Percentiles rank a stretch among this genome's conserved stretches.
phyloP scores from a whole-genome alignment of 2,113 vertebrate genomes.

The Papio anubis region DNA sequence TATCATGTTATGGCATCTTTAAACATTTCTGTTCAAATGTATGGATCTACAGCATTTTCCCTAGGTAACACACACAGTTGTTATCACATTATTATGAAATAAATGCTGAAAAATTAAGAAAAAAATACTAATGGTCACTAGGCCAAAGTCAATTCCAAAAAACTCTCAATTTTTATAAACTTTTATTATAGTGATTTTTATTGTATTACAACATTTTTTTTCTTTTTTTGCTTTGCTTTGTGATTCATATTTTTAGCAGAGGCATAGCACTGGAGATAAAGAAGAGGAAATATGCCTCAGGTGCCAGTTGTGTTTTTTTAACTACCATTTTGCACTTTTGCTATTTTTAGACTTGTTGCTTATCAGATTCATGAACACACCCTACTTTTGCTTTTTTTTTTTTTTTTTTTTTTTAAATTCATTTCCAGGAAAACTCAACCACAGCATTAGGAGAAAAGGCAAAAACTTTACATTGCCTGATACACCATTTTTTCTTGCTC shows the following conservation, averaged over 20 bases:
- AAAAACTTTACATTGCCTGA: background rate
- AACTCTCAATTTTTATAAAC: background rate
- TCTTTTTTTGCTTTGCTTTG: background rate
- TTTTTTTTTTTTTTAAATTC: background rate
- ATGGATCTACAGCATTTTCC: constrained; percentile 33
- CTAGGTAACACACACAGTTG: background rate
- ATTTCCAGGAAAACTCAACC: constrained; percentile 46
- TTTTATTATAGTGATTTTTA: background rate
- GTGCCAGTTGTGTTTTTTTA: background rate
- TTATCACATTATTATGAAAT: constrained; percentile 3
- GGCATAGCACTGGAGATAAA: background rate
- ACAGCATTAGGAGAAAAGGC: background rate
- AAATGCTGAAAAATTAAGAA: constrained; percentile 42
- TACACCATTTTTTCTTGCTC: background rate
- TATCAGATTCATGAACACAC: background rate
- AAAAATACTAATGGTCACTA: constrained; percentile 1
- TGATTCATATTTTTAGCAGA: background rate
- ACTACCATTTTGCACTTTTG: background rate
- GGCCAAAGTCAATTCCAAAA: constrained; percentile 19
- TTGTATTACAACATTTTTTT: background rate
- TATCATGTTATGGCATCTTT: background rate
- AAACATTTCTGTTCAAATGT: constrained; percentile 43
- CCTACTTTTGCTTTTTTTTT: background rate
- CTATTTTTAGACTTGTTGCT: constrained; percentile 25
- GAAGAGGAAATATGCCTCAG: background rate